Base-by-base conservation (phyloP, 2,113 vertebrate genomes). In the Carassius carassius region DNA sequence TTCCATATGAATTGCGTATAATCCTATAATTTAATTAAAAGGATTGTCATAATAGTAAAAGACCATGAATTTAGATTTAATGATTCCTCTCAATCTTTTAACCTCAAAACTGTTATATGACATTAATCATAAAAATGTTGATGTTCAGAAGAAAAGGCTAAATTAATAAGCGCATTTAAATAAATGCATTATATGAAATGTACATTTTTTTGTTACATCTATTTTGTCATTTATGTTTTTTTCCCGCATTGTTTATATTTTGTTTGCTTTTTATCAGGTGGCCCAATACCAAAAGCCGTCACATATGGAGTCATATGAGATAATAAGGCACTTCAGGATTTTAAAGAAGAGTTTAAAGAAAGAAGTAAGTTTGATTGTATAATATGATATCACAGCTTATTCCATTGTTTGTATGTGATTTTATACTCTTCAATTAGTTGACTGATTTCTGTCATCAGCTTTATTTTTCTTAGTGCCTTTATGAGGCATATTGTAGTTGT, bases 311-410 rank as follows among this genome's bases (percentile, higher is more conserved):
- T 5, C 3, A 6, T 37, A 16, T 1, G 44, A 86, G 49, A 13
- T 86, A 25, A 70, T 37, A 0, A 81, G n/a, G 41, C 84, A 88
- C 70, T 88, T 86, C 62, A 86, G 1, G 19, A 21, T 3, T 3
- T 81, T 88, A 13, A 82, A 56, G 44, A 77, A 65, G 41, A 32
- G 21, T 11, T 82, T 88, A 49, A 79, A 86, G 60, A 77, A 84
- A 47, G 5, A 44, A 2, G 87, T 88, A 84, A 77, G 87, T 86
- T 44, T 70, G 21, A 41, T 60, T 41, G 14, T 37, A 25, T 60
- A 37, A 12, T 44, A 65, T 47, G 0, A 47, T 37, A 76, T 76
- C 47, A 29, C 21, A 23, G 1, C 4, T 29, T 13, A 44, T 75
- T 25, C 10, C 14, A 75, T 11, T 49, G 14, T 35, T 37, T 74